Evolutionary conservation across 2,113 vertebrate genomes (phyloP), one percentile per base, ranked within the genome.

Genomic region (Burhinus oedicnemus): DNA sequence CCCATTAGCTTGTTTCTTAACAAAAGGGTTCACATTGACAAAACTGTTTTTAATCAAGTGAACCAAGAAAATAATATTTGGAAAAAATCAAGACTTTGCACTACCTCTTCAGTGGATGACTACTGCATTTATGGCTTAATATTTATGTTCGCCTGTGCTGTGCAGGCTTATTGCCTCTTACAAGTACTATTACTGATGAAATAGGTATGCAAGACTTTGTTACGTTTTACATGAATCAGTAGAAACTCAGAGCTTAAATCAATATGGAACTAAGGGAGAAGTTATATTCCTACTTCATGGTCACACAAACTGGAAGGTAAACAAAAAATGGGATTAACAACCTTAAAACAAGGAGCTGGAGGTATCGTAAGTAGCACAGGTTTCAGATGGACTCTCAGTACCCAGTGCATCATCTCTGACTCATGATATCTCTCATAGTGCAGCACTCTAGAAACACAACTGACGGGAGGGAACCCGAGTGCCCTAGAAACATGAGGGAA

Each of bases 91-190:
- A 82, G 19, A 40, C 29, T 90, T 90, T 57, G 15, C 58, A 55
- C 55, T 36, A 12, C 15, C 66, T 88, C 34, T 65, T 89, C 91
- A 91, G 36, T 17, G 22, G 61, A 85, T 89, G 71, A 87, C 76
- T 83, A 80, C 23, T 81, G 60, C 70, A 90, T 93, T 96, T 96
- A 94, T 74, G 55, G 61, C 54, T 92, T 90, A 91, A 45, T 83
- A 71, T 90, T 96, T 95, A 79, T 62, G 64, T n/a, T 97, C 51
- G 80, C 54, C 72, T 96, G 40, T 54, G 57, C 58, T 91, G 30
- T 87, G 26, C 62, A 90, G 49, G 26, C 87, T 97, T 94, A 92
- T 91, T 96, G 81, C 32, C 60, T 78, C 70, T 95, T 68, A 68
- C 12, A 44, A 18, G 23, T 77, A 80, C 75, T 62, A 51, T 76